Evolutionary conservation across 2,797 vertebrate species (phyloP).

Genomic region (Brachyrhaphis roseni): DNA sequence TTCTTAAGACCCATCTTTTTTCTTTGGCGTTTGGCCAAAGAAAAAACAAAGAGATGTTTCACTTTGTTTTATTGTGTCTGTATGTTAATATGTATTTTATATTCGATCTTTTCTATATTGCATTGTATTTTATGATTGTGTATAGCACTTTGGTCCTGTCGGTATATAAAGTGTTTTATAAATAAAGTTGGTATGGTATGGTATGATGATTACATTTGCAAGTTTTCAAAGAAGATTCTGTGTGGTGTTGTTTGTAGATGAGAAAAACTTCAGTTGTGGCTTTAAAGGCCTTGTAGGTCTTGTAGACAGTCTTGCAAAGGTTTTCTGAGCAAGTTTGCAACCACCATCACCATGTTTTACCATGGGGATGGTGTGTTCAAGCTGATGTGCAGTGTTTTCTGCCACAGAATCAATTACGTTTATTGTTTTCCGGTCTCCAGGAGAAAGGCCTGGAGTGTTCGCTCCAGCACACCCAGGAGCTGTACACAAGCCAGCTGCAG

Average conservation of each 20-base stretch:
- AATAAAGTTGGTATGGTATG: too few species aligned
- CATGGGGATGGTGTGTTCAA: background rate
- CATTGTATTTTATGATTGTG: too few species aligned
- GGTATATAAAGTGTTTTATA: too few species aligned
- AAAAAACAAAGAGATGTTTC: too few species aligned
- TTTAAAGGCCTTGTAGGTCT: background rate
- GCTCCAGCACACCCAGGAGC: slow-evolving; percentile 84
- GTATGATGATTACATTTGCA: background rate
- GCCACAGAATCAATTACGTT: background rate
- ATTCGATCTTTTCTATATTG: too few species aligned
- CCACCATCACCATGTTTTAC: background rate
- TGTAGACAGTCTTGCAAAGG: background rate
- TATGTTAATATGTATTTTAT: too few species aligned
- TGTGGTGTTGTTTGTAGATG: background rate
- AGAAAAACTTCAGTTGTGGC: background rate
- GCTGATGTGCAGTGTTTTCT: background rate
- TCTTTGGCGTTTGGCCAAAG: too few species aligned
- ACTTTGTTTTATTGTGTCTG: too few species aligned
- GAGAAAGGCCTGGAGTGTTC: slow-evolving; percentile 91
- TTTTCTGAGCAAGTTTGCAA: background rate
- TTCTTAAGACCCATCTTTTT: too few species aligned
- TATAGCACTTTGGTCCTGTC: too few species aligned
- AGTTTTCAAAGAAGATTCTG: background rate
- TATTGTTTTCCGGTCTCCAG: slow-evolving; percentile 66
- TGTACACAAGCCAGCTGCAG: slow-evolving; percentile 89